Percentiles rank a stretch among this genome's conserved stretches.
Evolutionary conservation across 2,888 invertebrate genomes (phyloP).

Genomic region (Loripinus fragilis): DNA sequence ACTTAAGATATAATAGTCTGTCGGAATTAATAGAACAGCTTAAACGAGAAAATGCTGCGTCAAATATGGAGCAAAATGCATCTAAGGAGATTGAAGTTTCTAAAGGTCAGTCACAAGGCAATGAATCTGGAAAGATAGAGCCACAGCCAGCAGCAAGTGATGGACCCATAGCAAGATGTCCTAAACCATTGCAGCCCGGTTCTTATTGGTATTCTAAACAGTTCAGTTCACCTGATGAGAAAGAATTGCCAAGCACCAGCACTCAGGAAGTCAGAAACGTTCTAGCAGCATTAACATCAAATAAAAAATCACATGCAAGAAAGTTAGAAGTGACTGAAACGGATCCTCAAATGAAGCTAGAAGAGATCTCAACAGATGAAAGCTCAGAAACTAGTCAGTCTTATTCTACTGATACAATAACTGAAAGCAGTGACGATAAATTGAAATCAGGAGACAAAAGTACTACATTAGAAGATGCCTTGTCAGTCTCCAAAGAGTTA

Average conservation of each 20-base stretch:
- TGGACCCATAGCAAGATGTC: constrained; percentile 25
- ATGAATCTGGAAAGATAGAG: not conserved
- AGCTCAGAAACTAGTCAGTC: constrained; percentile 3
- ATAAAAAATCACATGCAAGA: not conserved
- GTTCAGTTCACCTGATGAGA: constrained; percentile 18
- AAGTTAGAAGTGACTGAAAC: not conserved
- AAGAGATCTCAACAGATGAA: not conserved
- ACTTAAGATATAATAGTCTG: not conserved
- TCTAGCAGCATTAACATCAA: constrained; percentile 39
- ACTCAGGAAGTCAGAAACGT: constrained; percentile 56
- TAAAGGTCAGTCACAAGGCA: not conserved
- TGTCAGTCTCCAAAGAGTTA: not conserved
- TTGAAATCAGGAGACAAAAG: not conserved
- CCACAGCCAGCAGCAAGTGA: not conserved
- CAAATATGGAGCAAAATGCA: not conserved
- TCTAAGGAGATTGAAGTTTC: not conserved
- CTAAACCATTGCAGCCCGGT: constrained; percentile 50
- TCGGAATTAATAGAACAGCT: constrained; percentile 1
- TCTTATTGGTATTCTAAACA: constrained; percentile 57
- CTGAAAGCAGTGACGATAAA: constrained; percentile 6
- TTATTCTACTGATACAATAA: not conserved
- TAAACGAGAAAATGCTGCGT: not conserved
- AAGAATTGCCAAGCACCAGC: constrained; percentile 50
- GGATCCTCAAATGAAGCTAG: not conserved
- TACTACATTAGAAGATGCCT: not conserved